Percentiles rank a stretch among this genome's conserved stretches.
Conservation (phyloP, 2,888 invertebrate species). For the Dromius quadrimaculatus region DNA sequence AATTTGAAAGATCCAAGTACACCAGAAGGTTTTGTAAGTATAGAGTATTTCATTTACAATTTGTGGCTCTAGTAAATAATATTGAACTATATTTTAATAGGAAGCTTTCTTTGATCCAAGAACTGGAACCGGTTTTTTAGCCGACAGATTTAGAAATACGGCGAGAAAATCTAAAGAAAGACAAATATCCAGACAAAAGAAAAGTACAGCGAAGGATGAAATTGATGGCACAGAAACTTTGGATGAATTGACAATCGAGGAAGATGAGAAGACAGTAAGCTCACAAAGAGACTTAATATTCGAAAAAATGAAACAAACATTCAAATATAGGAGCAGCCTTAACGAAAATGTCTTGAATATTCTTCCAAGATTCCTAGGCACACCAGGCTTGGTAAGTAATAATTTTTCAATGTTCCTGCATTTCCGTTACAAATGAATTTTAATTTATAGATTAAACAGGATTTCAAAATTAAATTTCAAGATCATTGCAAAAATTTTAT, state of each 20-base stretch:
- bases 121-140: background rate
- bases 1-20: background rate
- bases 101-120: conserved; percentile 1
- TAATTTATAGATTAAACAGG: background rate
- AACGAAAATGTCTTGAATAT: background rate
- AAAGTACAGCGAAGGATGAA: background rate
- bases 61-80: background rate
- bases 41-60: background rate
- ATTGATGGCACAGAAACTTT: background rate
- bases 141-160: background rate
- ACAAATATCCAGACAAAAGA: background rate
- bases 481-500: background rate
- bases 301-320: background rate
- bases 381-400: background rate
- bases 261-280: background rate
- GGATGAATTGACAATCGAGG: background rate
- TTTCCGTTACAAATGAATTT: background rate
- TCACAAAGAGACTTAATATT: background rate
- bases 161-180: background rate
- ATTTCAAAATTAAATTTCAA: background rate
- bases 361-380: background rate
- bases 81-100: background rate
- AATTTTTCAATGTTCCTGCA: background rate
- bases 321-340: background rate
- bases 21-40: background rate